phyloP scores from a whole-genome alignment of 1,140 invertebrate species.

The Bombus confusus region DNA sequence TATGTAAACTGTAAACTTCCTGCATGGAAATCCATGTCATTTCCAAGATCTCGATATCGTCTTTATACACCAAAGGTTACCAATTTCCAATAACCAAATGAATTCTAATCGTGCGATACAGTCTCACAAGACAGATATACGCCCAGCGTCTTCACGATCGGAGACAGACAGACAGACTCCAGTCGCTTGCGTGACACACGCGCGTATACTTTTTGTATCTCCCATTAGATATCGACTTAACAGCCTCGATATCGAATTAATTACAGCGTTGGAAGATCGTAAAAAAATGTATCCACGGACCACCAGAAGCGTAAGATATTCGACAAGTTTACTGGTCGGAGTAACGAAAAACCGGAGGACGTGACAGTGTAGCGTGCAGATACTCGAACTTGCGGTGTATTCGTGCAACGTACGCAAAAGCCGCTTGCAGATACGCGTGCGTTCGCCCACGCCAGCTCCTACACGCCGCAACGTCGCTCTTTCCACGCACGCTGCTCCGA shows the following conservation, averaged over 20 bases:
- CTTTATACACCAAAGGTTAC: no score
- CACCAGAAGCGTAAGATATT: neutral
- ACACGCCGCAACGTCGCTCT: constrained; percentile 49
- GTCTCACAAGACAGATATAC: neutral
- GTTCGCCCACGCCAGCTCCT: constrained; percentile 67
- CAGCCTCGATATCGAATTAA: constrained; percentile 3
- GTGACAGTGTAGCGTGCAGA: neutral
- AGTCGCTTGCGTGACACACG: neutral
- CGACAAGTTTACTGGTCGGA: neutral
- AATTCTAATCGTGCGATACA: neutral
- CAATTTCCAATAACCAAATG: neutral
- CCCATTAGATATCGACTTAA: neutral
- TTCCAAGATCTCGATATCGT: no score
- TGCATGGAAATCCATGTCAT: no score
- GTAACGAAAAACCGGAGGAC: neutral
- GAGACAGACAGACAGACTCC: constrained; percentile 27
- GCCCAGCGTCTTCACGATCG: neutral
- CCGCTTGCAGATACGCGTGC: constrained; percentile 25
- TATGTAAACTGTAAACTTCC: no score
- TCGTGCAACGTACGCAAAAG: constrained; percentile 7
- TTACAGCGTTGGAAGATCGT: neutral
- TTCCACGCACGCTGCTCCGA: constrained; percentile 44
- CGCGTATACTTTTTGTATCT: neutral
- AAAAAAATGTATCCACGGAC: neutral
- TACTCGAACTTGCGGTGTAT: neutral